Conservation (phyloP, 2,797 vertebrate genomes). For the Novumbra hubbsi region DNA sequence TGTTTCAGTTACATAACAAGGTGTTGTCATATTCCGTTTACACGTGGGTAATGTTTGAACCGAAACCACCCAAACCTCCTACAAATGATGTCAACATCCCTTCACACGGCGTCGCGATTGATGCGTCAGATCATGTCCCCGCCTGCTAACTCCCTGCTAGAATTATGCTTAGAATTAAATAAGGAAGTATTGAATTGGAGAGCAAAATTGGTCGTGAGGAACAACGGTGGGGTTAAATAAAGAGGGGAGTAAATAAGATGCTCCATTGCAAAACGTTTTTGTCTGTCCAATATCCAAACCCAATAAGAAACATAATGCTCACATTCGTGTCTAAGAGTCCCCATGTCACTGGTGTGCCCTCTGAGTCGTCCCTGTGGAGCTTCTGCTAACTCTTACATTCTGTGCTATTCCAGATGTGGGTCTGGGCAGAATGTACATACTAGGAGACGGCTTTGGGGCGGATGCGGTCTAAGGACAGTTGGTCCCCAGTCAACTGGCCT, state of each 20-base stretch:
- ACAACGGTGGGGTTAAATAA: neutral
- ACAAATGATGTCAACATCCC: no score
- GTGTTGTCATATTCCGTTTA: no score
- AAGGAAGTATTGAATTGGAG: no score
- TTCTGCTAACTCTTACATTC: neutral
- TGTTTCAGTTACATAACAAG: no score
- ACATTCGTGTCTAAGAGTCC: neutral
- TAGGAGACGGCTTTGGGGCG: neutral
- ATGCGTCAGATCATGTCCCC: neutral
- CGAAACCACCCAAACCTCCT: no score
- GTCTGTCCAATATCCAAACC: neutral
- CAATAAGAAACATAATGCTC: neutral
- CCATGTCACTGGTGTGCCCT: neutral
- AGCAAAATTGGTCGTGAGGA: neutral
- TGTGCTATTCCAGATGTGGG: neutral
- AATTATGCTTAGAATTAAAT: neutral
- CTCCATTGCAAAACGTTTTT: neutral
- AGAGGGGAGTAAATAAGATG: neutral
- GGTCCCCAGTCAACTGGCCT: conserved; percentile 47
- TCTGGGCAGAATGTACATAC: neutral
- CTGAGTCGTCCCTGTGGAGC: neutral
- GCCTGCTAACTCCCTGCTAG: neutral
- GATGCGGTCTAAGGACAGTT: conserved; percentile 11
- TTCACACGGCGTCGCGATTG: neutral
- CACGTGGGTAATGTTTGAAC: no score